Evolutionary conservation across 2,888 invertebrate species (phyloP).

Genomic region (Volucella bombylans): DNA sequence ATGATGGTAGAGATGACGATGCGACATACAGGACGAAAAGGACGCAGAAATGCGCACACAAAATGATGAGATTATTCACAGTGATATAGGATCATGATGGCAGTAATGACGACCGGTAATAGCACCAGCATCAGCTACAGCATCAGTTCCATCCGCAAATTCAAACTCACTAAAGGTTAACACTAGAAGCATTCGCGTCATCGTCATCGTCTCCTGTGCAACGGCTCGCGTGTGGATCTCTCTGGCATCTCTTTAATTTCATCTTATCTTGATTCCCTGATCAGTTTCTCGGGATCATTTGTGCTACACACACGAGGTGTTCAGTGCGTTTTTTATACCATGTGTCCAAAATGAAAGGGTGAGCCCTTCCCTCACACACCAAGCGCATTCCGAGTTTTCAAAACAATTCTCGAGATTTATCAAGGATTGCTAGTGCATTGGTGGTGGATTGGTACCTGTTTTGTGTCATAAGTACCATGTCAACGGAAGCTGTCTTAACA

Average conservation of each 20-base stretch:
- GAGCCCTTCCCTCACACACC: slow-evolving; percentile 5
- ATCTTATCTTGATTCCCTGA: slow-evolving; percentile 69
- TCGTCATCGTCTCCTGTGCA: slow-evolving; percentile 37
- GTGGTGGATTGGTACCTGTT: slow-evolving; percentile 64
- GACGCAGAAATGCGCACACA: slow-evolving; percentile 69
- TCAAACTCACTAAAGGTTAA: slow-evolving; percentile 20
- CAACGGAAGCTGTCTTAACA: slow-evolving; percentile 69
- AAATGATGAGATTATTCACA: slow-evolving; percentile 71
- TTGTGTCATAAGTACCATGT: slow-evolving; percentile 69
- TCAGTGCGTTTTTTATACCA: slow-evolving; percentile 44
- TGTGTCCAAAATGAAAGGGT: not conserved
- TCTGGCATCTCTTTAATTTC: slow-evolving; percentile 63
- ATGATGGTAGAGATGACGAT: slow-evolving; percentile 17
- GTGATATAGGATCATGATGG: slow-evolving; percentile 66
- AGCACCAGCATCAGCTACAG: slow-evolving; percentile 26
- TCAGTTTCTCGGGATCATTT: slow-evolving; percentile 66
- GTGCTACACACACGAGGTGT: slow-evolving; percentile 35
- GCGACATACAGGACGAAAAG: slow-evolving; percentile 66
- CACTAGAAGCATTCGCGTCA: slow-evolving; percentile 70
- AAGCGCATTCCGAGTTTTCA: slow-evolving; percentile 7
- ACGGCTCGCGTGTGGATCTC: slow-evolving; percentile 58
- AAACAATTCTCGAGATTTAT: slow-evolving; percentile 40
- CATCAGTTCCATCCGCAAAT: no score
- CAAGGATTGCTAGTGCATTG: slow-evolving; percentile 39
- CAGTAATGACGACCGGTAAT: slow-evolving; percentile 61